Percentiles rank a stretch among this genome's conserved stretches.
These are phyloP conservation scores for Stenurella melanura DNA, from an alignment of 2,888 invertebrate genomes.

Conservation along the genomic window DNA sequence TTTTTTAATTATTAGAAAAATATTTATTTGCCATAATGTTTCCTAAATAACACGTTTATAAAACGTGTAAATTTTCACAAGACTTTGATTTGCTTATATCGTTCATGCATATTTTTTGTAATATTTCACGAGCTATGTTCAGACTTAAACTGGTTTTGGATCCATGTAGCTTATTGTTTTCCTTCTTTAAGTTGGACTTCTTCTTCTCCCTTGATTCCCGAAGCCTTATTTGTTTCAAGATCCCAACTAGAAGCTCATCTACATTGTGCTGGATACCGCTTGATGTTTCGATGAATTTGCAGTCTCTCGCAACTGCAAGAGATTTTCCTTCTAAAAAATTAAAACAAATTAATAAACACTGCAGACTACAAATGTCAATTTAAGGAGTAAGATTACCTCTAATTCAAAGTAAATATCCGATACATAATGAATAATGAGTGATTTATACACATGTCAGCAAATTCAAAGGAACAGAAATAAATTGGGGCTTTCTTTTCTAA, in stretches of 20 bases:
- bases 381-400: too few relatives aligned
- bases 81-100: conserved; percentile 90
- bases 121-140: conserved; percentile 86
- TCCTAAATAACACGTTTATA: conserved; percentile 73
- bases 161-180: conserved; percentile 79
- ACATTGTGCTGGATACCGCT: conserved; percentile 97
- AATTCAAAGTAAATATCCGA: too few relatives aligned
- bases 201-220: conserved; percentile 84
- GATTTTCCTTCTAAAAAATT: conserved; percentile 87
- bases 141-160: conserved; percentile 88
- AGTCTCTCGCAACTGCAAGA: conserved; percentile 90
- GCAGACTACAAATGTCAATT: too few relatives aligned
- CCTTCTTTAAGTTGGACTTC: conserved; percentile 64
- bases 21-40: conserved; percentile 29
- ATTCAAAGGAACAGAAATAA: too few relatives aligned
- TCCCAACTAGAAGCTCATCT: conserved; percentile 95
- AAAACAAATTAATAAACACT: conserved; percentile 10
- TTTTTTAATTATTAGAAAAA: conserved; percentile 31
- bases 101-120: conserved; percentile 78
- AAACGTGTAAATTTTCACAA: conserved; percentile 90
- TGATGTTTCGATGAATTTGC: conserved; percentile 97
- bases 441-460: too few relatives aligned
- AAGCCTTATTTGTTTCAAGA: conserved; percentile 91
- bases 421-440: too few relatives aligned
- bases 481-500: too few relatives aligned